phyloP scores from a whole-genome alignment of 2,888 invertebrate species.

The Tetragnatha montana region DNA sequence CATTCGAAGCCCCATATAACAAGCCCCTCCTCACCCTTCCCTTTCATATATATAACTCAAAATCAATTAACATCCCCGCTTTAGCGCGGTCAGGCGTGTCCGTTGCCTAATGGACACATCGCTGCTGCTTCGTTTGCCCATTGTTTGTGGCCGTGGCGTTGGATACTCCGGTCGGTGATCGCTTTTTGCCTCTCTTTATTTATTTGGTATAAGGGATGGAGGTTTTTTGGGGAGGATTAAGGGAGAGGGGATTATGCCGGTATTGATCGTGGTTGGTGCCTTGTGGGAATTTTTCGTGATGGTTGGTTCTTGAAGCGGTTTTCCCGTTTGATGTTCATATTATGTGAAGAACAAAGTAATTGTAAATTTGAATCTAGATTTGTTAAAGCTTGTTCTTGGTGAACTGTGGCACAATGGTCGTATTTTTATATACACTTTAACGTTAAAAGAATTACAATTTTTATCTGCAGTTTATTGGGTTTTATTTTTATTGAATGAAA shows the following conservation, averaged over 20 bases:
- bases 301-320: background rate
- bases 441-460: no score
- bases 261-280: background rate
- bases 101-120: constrained; percentile 27
- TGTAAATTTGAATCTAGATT: no score
- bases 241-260: background rate
- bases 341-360: no score
- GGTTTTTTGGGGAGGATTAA: background rate
- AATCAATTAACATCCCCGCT: constrained; percentile 30
- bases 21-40: background rate
- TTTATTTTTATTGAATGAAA: no score
- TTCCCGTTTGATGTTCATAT: background rate
- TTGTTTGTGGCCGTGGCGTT: background rate
- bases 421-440: no score
- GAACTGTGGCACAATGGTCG: no score
- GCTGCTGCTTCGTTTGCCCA: constrained; percentile 11
- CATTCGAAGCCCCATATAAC: no score
- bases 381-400: no score
- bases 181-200: background rate
- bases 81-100: constrained; percentile 1
- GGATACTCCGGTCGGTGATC: background rate
- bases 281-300: background rate
- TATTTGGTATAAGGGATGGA: background rate
- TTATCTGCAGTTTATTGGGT: no score
- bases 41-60: constrained; percentile 30